These are phyloP conservation scores for Lamprologus ornatipinnis DNA, from an alignment of 2,113 vertebrate genomes.

Conservation along the genomic window DNA sequence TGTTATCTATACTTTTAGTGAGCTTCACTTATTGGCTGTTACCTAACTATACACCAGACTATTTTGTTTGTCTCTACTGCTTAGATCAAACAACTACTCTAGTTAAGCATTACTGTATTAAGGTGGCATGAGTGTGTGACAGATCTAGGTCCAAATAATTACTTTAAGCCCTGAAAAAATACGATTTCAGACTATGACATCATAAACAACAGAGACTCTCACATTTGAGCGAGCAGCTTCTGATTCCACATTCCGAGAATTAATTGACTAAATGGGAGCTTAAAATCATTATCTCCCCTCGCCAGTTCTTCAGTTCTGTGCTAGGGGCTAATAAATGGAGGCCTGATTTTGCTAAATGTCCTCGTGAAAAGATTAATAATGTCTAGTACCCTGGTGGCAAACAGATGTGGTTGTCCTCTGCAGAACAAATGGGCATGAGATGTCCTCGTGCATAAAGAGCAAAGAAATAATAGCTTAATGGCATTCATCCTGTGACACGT, in stretches of 20 bases:
- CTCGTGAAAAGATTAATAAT: constrained; percentile 41
- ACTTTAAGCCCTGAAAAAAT: constrained; percentile 8
- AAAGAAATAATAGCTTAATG: constrained; percentile 17
- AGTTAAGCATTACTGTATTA: neutral
- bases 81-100: neutral
- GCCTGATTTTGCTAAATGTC: constrained; percentile 56
- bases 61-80: neutral
- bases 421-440: constrained; percentile 27
- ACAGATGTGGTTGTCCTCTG: constrained; percentile 38
- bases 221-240: constrained; percentile 6
- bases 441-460: neutral
- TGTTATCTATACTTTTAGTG: neutral
- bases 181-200: neutral
- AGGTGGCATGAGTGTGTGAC: neutral
- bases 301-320: constrained; percentile 27
- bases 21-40: neutral
- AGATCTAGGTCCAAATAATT: constrained; percentile 7
- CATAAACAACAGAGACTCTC: constrained; percentile 8
- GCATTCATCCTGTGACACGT: constrained; percentile 4
- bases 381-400: constrained; percentile 21
- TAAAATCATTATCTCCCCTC: constrained; percentile 54
- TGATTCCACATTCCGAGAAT: constrained; percentile 36
- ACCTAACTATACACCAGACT: rapidly evolving
- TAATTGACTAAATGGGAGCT: constrained; percentile 50
- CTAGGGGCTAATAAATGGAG: constrained; percentile 53